Conservation (phyloP, 2,113 vertebrate genomes). For the Thamnaconus septentrionalis region DNA sequence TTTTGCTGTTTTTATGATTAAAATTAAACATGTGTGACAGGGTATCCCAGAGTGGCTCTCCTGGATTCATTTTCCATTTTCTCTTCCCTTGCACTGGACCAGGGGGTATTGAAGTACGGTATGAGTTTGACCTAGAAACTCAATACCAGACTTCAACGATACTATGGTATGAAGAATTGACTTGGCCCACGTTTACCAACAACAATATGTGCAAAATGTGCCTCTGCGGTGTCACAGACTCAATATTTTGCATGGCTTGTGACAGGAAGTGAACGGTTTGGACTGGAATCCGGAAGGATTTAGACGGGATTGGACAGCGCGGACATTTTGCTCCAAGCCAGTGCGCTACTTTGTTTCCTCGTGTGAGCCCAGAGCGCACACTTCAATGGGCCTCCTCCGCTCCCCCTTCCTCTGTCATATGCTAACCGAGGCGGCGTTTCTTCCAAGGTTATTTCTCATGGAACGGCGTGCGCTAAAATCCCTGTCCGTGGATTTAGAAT, state of each 20-base stretch:
- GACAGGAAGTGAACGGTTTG: not conserved
- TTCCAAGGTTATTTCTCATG: constrained; percentile 39
- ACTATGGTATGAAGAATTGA: no score
- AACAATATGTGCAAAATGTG: no score
- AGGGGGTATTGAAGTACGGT: no score
- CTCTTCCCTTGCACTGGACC: no score
- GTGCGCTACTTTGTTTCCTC: constrained; percentile 27
- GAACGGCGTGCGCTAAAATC: constrained; percentile 13
- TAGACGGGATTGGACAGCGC: constrained; percentile 17
- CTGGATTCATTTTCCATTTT: no score
- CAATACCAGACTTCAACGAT: no score
- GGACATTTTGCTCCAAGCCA: constrained; percentile 12
- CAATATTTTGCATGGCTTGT: constrained; percentile 1
- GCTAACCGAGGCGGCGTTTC: constrained; percentile 23
- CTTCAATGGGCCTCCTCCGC: constrained; percentile 19
- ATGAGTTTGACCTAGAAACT: no score
- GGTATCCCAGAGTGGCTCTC: no score
- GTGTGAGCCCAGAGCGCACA: constrained; percentile 26
- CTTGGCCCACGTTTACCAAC: no score
- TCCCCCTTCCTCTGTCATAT: constrained; percentile 17
- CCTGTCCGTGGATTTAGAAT: constrained; percentile 23
- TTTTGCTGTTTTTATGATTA: no score
- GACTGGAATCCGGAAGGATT: constrained; percentile 23
- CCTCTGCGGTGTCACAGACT: not conserved
- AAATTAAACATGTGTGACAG: no score